These are phyloP conservation scores for Drosophila mayaguana DNA, from an alignment of 2,888 invertebrate genomes.

Conservation along the genomic window DNA sequence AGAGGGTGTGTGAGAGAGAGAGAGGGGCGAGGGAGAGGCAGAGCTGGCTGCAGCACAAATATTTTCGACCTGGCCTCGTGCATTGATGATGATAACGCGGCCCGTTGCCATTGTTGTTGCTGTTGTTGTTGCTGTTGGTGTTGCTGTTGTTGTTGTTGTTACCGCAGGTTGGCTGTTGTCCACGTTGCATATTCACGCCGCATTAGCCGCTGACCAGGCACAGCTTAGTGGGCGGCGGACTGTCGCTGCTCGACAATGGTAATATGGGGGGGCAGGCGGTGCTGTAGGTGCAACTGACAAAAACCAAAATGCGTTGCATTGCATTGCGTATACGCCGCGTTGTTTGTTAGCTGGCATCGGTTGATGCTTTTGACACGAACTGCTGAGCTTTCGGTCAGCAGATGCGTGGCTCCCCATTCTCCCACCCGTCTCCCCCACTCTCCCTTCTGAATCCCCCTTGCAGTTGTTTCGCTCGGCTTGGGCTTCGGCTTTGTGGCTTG, in stretches of 20 bases:
- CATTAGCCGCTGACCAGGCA: conserved; percentile 65
- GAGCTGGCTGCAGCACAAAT: conserved; percentile 44
- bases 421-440: background rate
- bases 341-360: conserved; percentile 52
- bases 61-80: conserved; percentile 62
- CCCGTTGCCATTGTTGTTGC: conserved; percentile 11
- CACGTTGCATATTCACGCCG: conserved; percentile 76
- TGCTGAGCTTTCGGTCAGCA: conserved; percentile 50
- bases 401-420: background rate
- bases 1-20: background rate
- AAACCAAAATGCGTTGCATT: conserved; percentile 46
- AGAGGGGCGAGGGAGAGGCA: background rate
- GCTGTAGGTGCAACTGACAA: conserved; percentile 22
- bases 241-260: background rate
- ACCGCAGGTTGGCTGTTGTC: conserved; percentile 45
- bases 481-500: conserved; percentile 23
- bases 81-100: conserved; percentile 76
- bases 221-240: conserved; percentile 8
- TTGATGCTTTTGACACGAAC: conserved; percentile 76
- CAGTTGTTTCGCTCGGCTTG: conserved; percentile 5
- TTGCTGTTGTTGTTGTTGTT: conserved; percentile 18
- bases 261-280: background rate
- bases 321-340: conserved; percentile 52
- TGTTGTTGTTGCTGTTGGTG: conserved; percentile 18
- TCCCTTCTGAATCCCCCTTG: background rate